Evolutionary conservation across 2,888 invertebrate genomes (phyloP).

Genomic region (Fragum fragum): DNA sequence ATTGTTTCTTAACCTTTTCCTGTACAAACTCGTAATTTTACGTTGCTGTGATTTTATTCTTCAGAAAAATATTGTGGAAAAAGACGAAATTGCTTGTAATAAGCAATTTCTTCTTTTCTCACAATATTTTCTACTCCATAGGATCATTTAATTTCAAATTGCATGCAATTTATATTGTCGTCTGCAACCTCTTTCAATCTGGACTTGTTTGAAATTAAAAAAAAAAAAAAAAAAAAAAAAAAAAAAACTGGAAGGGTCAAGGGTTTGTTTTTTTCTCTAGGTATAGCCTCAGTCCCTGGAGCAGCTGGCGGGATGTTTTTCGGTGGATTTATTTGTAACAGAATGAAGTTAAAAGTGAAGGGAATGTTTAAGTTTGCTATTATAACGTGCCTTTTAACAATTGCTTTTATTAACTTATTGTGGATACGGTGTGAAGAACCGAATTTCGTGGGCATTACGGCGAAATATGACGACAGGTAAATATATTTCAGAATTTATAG

Average conservation of each 20-base stretch:
- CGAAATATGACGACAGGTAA: slow-evolving; percentile 59
- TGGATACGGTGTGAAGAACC: slow-evolving; percentile 77
- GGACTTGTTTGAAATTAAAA: too few relatives aligned
- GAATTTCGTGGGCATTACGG: slow-evolving; percentile 75
- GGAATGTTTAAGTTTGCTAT: slow-evolving; percentile 80
- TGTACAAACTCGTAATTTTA: too few relatives aligned
- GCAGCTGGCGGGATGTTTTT: slow-evolving; percentile 83
- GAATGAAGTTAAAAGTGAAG: slow-evolving; percentile 77
- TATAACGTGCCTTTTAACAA: slow-evolving; percentile 70
- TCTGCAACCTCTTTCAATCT: too few relatives aligned
- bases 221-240: too few relatives aligned
- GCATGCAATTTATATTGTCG: too few relatives aligned
- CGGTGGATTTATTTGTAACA: slow-evolving; percentile 81
- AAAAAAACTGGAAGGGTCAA: not conserved
- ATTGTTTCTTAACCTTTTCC: too few relatives aligned
- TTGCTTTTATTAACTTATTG: slow-evolving; percentile 67
- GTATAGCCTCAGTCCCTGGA: slow-evolving; percentile 82
- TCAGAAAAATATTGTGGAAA: too few relatives aligned
- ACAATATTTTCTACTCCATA: not conserved
- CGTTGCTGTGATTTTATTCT: too few relatives aligned
- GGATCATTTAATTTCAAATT: too few relatives aligned
- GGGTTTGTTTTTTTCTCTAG: too few relatives aligned
- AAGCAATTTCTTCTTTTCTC: not conserved
- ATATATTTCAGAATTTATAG: too few relatives aligned
- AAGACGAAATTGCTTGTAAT: too few relatives aligned